Evolutionary conservation across 2,113 vertebrate genomes (phyloP), one percentile per base, ranked within the genome.

Genomic region (Siniperca knerii): DNA sequence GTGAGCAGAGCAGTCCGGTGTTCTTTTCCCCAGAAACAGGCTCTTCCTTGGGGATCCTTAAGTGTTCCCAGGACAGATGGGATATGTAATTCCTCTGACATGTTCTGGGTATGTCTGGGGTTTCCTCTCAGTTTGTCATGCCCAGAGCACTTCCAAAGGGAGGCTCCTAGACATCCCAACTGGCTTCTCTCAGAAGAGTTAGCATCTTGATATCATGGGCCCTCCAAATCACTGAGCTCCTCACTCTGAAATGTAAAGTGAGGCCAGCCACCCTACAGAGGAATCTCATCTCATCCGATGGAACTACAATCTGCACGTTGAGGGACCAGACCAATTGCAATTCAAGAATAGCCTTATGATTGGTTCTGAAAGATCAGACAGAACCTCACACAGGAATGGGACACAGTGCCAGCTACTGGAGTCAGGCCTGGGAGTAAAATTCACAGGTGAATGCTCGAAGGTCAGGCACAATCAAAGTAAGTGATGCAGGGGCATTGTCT

Each of bases 111-210:
- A 75, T 85, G 77, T 75, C 81, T 25, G 21, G 82, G 73, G 79
- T 84, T 87, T 84, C 73, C 89, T 79, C 64, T 25, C 76, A 83
- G 66, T 79, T 35, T 79, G 71, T 82, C 64, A 70, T 81, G 48
- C 54, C 70, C 65, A 64, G 69, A 76, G 35, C 20, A 54, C 67
- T 79, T 88, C 83, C 83, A 88, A 66, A 75, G 61, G 50, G 86
- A 89, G 73, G 11, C 48, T 81, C 78, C 33, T 75, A 81, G 75
- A 84, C 70, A 69, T 81, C 69, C 87, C 70, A 57, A 52, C 78
- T 21, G 25, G 44, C 54, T 81, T 33, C 46, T 79, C 82, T 69
- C 23, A 65, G 42, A 60, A 54, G 55, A 81, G n/a, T 66, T 37
- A 52, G 44, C 1, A 33, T 73, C 52, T 76, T 76, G 35, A 78